These are phyloP conservation scores for Pogonocichla stellata DNA, from an alignment of 2,113 vertebrate genomes.

Conservation along the genomic window DNA sequence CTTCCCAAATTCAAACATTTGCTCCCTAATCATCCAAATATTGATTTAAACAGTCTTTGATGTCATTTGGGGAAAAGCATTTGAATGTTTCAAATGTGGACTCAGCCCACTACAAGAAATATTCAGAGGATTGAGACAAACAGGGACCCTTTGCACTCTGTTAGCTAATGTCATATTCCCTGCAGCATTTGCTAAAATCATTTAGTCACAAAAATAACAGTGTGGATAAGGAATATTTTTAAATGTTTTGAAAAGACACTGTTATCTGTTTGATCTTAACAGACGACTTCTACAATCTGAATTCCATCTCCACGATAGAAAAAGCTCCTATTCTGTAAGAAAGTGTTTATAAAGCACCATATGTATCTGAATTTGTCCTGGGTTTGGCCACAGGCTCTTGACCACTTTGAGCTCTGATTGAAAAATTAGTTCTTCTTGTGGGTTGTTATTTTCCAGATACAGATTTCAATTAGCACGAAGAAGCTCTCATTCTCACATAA, in stretches of 20 bases:
- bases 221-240: slow-evolving; percentile 13
- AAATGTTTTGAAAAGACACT: background rate
- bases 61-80: background rate
- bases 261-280: background rate
- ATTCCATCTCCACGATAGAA: background rate
- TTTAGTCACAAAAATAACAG: slow-evolving; percentile 12
- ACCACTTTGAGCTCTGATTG: background rate
- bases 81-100: background rate
- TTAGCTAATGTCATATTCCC: background rate
- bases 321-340: background rate
- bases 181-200: background rate
- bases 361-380: background rate
- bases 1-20: slow-evolving; percentile 27
- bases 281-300: slow-evolving; percentile 4
- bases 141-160: slow-evolving; percentile 3
- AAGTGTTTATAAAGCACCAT: background rate
- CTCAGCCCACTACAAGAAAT: background rate
- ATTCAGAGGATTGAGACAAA: background rate
- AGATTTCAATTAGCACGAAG: slow-evolving; percentile 6
- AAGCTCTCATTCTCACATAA: background rate
- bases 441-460: slow-evolving; percentile 10
- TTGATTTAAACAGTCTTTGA: slow-evolving; percentile 21
- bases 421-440: background rate
- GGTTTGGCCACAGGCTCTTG: background rate
- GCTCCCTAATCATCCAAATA: slow-evolving; percentile 16